phyloP scores from a whole-genome alignment of 2,113 vertebrate genomes.

The Abramis brama region DNA sequence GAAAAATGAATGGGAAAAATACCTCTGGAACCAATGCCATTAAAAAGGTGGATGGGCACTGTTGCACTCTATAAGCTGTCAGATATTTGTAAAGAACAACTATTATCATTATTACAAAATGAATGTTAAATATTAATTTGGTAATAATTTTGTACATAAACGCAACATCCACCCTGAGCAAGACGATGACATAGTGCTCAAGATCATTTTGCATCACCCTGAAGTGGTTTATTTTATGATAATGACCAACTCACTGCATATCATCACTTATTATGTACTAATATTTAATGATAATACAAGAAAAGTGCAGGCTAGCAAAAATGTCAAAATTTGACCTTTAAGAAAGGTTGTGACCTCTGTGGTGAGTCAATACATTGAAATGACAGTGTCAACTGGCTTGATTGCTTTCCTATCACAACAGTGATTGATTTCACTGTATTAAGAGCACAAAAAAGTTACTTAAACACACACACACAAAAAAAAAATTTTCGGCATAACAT shows the following conservation, averaged over 20 bases:
- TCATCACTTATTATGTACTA: not conserved
- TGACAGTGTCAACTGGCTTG: not conserved
- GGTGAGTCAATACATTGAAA: not conserved
- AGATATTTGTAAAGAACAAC: no score
- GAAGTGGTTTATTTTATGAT: not conserved
- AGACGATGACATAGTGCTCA: not conserved
- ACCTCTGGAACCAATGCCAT: no score
- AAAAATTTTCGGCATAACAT: not conserved
- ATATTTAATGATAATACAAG: not conserved
- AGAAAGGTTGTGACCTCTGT: not conserved
- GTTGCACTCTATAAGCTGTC: no score
- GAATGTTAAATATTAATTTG: no score
- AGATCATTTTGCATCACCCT: not conserved
- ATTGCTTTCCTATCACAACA: not conserved
- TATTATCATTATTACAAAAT: no score
- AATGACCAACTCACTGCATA: not conserved
- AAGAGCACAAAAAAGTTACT: not conserved
- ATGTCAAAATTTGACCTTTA: not conserved
- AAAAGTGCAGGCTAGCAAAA: not conserved
- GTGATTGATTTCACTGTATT: not conserved
- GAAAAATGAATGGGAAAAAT: no score
- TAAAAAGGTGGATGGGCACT: no score
- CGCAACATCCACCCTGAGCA: no score
- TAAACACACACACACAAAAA: not conserved
- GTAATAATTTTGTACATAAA: no score